phyloP scores from a whole-genome alignment of 2,888 invertebrate species.

The Chrysina gloriosa region DNA sequence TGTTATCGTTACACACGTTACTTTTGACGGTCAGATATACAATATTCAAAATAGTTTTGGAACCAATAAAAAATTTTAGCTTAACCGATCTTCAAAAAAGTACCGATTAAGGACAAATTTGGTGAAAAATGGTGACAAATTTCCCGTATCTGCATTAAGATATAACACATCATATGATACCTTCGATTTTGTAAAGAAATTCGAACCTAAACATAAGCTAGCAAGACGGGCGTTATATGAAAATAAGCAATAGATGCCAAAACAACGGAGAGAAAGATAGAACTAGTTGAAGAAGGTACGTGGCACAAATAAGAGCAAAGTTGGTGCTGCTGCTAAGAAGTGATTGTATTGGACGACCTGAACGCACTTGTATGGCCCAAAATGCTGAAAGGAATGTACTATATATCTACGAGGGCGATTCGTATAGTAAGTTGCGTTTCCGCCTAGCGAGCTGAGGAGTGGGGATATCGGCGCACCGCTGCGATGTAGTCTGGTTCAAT shows the following conservation, averaged over 20 bases:
- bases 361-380: constrained; percentile 28
- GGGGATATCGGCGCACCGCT: too few relatives aligned
- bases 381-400: constrained; percentile 15
- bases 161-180: too few relatives aligned
- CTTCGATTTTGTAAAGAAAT: constrained; percentile 97
- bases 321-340: constrained; percentile 92
- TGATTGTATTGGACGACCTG: constrained; percentile 36
- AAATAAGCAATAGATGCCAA: constrained; percentile 93
- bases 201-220: constrained; percentile 97
- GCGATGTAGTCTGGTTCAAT: too few relatives aligned
- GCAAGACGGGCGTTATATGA: constrained; percentile 94
- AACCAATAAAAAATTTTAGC: too few relatives aligned
- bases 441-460: too few relatives aligned
- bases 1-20: too few relatives aligned
- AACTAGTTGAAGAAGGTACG: constrained; percentile 99
- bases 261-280: constrained; percentile 99
- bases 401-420: too few relatives aligned
- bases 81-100: too few relatives aligned
- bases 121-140: constrained; percentile 98
- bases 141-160: constrained; percentile 96
- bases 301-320: constrained; percentile 98
- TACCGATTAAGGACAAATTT: constrained; percentile 98
- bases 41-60: too few relatives aligned
- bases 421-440: too few relatives aligned
- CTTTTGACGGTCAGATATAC: too few relatives aligned